A percentile compares a stretch with the other conserved stretches of the same genome.
Evolutionary conservation across 1,140 invertebrate genomes (phyloP).

Genomic region (Micrasema longulum): DNA sequence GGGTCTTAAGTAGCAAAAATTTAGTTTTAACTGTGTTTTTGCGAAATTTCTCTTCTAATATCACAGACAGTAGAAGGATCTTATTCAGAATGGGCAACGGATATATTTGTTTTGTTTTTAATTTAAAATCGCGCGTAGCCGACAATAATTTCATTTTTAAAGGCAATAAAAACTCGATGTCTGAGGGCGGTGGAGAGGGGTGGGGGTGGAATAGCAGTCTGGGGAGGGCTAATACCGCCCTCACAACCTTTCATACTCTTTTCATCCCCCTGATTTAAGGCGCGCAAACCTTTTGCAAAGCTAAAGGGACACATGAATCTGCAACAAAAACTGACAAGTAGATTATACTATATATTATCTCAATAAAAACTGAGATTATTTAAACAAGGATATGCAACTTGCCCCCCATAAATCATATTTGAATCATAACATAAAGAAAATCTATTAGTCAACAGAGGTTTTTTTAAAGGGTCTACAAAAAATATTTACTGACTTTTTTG

Average conservation of each 20-base stretch:
- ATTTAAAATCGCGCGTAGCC: slow-evolving; percentile 46
- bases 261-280: slow-evolving; percentile 36
- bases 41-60: slow-evolving; percentile 12
- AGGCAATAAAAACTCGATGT: slow-evolving; percentile 46
- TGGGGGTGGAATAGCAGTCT: slow-evolving; percentile 40
- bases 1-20: not conserved
- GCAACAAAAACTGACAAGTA: no score
- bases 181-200: slow-evolving; percentile 12
- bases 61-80: slow-evolving; percentile 25
- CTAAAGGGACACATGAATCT: no score
- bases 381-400: no score
- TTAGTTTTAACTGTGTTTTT: not conserved
- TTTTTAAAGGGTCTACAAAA: no score
- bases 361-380: no score
- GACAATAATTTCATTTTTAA: slow-evolving; percentile 51
- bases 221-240: slow-evolving; percentile 50
- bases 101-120: slow-evolving; percentile 50
- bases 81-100: slow-evolving; percentile 21
- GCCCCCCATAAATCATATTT: no score
- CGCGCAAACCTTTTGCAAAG: slow-evolving; percentile 21
- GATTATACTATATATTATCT: no score
- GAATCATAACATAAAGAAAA: no score
- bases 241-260: slow-evolving; percentile 48
- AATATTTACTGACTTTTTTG: no score
- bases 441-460: no score